Percentiles rank a stretch among this genome's conserved stretches.
Conservation (phyloP, 2,113 vertebrate genomes). For the Nothobranchius kuhntae region DNA sequence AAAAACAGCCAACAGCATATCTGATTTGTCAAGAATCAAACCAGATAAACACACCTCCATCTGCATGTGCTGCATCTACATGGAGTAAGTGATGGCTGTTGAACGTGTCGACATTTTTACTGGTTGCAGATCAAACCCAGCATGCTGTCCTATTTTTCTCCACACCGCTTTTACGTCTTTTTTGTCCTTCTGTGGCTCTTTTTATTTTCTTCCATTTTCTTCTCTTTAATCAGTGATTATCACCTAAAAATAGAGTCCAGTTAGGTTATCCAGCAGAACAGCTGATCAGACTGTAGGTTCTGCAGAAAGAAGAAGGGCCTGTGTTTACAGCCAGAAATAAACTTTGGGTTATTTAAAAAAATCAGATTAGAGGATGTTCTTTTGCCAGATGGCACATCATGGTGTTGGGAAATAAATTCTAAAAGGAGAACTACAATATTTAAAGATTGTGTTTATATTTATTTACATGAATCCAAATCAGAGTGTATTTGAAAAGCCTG, state of each 20-base stretch:
- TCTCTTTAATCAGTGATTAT: slow-evolving; percentile 23
- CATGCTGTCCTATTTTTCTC: slow-evolving; percentile 51
- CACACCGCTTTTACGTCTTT: not conserved
- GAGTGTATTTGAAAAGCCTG: no score
- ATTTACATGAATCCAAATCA: no score
- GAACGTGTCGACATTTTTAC: slow-evolving; percentile 19
- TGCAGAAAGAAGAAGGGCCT: not conserved
- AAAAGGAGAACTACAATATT: no score
- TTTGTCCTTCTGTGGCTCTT: slow-evolving; percentile 23
- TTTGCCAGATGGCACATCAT: no score
- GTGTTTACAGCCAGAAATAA: not conserved
- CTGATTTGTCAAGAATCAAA: no score
- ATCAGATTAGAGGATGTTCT: no score
- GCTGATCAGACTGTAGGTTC: not conserved
- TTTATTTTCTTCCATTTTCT: slow-evolving; percentile 13
- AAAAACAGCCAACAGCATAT: no score
- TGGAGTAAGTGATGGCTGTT: slow-evolving; percentile 7
- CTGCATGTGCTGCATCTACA: not conserved
- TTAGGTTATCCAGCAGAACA: slow-evolving; percentile 13
- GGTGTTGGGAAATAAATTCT: no score
- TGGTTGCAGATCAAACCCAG: slow-evolving; percentile 30
- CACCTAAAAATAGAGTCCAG: slow-evolving; percentile 43
- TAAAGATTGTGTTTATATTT: no score
- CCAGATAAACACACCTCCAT: no score
- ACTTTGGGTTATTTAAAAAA: not conserved